Percentiles rank a stretch among this genome's conserved stretches.
Conservation (phyloP, 2,888 invertebrate genomes). For the Agriotes lineatus region DNA sequence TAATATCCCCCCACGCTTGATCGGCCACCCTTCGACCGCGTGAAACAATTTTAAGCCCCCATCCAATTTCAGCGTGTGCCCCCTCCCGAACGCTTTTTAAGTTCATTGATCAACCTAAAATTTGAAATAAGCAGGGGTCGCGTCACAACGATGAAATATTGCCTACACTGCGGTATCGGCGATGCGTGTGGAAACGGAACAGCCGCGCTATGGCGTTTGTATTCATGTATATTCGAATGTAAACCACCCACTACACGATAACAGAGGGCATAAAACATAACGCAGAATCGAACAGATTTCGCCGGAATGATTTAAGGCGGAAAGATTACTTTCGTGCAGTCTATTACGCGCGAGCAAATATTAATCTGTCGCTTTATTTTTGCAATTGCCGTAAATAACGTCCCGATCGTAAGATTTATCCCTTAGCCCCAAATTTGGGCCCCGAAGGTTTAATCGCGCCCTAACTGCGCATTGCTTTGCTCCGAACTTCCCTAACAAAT, state of each 20-base stretch:
- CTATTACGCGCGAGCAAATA: conserved; percentile 44
- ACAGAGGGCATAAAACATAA: conserved; percentile 50
- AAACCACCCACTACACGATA: conserved; percentile 57
- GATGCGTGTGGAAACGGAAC: conserved; percentile 55
- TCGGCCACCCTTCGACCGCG: conserved; percentile 59
- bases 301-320: conserved; percentile 48
- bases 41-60: conserved; percentile 59
- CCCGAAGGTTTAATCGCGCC: conserved; percentile 5
- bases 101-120: conserved; percentile 62
- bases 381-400: conserved; percentile 32
- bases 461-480: conserved; percentile 8
- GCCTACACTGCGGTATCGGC: conserved; percentile 55
- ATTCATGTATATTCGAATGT: conserved; percentile 56
- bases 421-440: conserved; percentile 16
- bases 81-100: conserved; percentile 57
- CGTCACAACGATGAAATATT: conserved; percentile 58
- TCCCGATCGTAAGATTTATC: conserved; percentile 20
- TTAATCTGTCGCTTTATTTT: conserved; percentile 43
- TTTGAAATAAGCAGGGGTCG: conserved; percentile 57
- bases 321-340: conserved; percentile 38
- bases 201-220: conserved; percentile 51
- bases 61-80: conserved; percentile 49
- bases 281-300: conserved; percentile 50
- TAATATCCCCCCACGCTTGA: conserved; percentile 54
- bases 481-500: conserved; percentile 13